Evolutionary conservation across 2,797 vertebrate genomes (phyloP).

Genomic region (Sibirionetta formosa): DNA sequence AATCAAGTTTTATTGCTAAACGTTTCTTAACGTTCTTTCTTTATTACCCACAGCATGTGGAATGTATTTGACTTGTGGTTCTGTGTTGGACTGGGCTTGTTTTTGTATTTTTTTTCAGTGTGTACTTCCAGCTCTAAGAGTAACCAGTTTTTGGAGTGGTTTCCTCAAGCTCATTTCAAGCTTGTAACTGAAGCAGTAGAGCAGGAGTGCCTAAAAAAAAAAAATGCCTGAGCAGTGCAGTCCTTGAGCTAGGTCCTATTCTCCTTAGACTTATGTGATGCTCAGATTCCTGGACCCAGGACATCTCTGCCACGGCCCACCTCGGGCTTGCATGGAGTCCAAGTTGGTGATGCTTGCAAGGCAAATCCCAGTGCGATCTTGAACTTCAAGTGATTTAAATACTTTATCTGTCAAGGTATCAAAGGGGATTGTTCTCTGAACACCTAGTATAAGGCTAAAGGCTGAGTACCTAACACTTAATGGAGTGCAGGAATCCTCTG

Average conservation of each 20-base stretch:
- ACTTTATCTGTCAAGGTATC: background rate
- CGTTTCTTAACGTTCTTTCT: background rate
- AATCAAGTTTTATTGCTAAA: constrained; percentile 4
- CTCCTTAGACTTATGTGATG: background rate
- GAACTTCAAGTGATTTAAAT: background rate
- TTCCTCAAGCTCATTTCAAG: background rate
- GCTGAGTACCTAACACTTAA: accelerated
- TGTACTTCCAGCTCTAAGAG: background rate
- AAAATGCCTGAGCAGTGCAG: background rate
- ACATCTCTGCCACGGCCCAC: background rate
- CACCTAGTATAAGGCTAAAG: background rate
- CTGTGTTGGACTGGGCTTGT: background rate
- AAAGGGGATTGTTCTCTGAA: background rate
- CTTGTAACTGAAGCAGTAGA: background rate
- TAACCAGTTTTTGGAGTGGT: background rate
- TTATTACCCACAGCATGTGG: background rate
- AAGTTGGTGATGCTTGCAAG: background rate
- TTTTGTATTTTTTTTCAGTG: background rate
- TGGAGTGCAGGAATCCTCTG: accelerated
- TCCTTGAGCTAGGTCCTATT: background rate
- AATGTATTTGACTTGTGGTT: background rate
- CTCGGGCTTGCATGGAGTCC: background rate
- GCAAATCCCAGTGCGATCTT: background rate
- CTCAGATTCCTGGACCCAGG: background rate
- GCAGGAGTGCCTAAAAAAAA: background rate